Evolutionary conservation across 2,113 vertebrate genomes (phyloP).

Genomic region (Ramphastos sulfuratus): DNA sequence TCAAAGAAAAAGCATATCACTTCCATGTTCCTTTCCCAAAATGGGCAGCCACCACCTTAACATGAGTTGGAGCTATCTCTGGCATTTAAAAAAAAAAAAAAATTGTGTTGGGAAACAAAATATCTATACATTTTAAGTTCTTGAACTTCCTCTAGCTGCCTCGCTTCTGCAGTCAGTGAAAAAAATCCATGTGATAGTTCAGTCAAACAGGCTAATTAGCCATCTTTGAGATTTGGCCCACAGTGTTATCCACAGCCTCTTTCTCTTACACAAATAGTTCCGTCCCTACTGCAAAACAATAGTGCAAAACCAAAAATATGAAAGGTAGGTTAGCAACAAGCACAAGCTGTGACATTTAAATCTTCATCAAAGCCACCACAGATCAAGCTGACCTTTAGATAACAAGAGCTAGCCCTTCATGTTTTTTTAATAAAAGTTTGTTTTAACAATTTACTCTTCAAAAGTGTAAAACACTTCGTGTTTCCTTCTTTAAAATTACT

Average conservation of each 20-base stretch:
- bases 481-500: slow-evolving; percentile 23
- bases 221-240: neutral
- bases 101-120: neutral
- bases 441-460: slow-evolving; percentile 4
- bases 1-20: neutral
- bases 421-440: neutral
- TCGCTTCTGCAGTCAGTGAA: neutral
- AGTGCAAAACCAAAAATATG: neutral
- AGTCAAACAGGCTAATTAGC: neutral
- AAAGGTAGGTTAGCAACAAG: neutral
- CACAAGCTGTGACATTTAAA: slow-evolving; percentile 6
- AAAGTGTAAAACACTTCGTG: neutral
- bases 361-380: neutral
- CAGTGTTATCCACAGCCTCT: neutral
- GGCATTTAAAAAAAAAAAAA: rapidly evolving
- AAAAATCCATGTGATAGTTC: neutral
- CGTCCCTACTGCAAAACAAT: neutral
- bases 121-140: neutral
- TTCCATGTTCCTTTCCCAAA: neutral
- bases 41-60: neutral
- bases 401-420: neutral
- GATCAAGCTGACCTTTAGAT: slow-evolving; percentile 48
- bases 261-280: neutral
- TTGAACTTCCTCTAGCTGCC: neutral
- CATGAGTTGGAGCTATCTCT: neutral